Base-by-base conservation (phyloP, 2,113 vertebrate genomes). In the Strigops habroptila region DNA sequence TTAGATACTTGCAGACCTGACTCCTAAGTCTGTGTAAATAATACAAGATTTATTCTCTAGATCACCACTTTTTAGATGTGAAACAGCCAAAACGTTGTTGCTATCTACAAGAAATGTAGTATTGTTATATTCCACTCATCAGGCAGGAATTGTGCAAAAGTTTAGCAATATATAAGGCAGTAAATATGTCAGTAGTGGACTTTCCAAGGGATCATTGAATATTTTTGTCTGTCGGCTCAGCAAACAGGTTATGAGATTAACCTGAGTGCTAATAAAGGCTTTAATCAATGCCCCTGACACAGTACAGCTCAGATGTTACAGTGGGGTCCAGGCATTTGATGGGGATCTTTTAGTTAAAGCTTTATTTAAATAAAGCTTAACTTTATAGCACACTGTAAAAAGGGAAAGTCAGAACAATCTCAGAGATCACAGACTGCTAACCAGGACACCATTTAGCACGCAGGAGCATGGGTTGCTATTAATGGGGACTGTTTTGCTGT, bases 321-420 rank as follows among this genome's bases (percentile, higher is more conserved):
- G 2, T 67, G 55, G 21, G 33, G 60, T 70, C 49, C 78, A 82
- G n/a, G 88, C 86, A 59, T 57, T 62, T 84, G 79, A 74, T 14
- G 8, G 24, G 12, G 51, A 35, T 17, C 52, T 88, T 82, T 85
- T 57, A 74, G 60, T 81, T 75, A 86, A 3, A 57, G 28, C 68
- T 88, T 85, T 52, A 46, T 92, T 78, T 62, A 77, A 85, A 67
- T 65, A 63, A 91, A 37, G 12, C 75, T 90, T 93, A 86, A 88
- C 94, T 96, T 96, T 94, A 94, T 63, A 92, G 65, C 3, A 0
- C 48, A 74, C 73, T 78, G 93, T 96, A 87, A 91, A 96, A 96
- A 86, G 39, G 57, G 49, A 71, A 92, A 96, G 74, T 92, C 81
- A 87, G 65, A 87, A 82, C 80, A 73, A 95, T 91, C 57, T 93